phyloP scores from a whole-genome alignment of 2,113 vertebrate species.

The Nyctereutes procyonoides region DNA sequence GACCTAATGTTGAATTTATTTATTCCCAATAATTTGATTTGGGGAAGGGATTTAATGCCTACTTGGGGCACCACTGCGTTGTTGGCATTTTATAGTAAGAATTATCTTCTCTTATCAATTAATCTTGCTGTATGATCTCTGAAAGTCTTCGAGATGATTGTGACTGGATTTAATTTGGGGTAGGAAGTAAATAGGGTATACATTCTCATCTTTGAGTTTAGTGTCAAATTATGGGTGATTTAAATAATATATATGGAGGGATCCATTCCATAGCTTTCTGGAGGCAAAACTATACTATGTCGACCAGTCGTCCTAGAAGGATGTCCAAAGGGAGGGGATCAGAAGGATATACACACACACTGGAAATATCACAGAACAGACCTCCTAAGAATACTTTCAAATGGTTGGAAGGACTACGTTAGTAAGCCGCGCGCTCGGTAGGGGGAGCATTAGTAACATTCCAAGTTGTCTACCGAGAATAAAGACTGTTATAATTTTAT shows the following conservation, averaged over 20 bases:
- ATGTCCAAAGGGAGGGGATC: neutral
- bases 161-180: neutral
- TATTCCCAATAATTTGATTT: neutral
- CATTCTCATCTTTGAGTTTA: neutral
- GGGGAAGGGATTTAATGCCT: neutral
- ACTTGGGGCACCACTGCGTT: neutral
- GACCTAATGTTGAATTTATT: conserved; percentile 29
- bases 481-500: neutral
- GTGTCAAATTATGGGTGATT: neutral
- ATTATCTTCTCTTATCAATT: conserved; percentile 10
- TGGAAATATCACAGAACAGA: neutral
- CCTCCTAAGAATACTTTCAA: neutral
- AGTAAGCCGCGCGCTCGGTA: neutral
- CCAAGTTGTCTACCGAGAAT: neutral
- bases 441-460: neutral
- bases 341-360: neutral
- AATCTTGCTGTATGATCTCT: neutral
- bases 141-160: neutral
- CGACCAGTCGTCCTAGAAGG: neutral
- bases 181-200: neutral
- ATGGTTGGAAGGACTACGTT: neutral
- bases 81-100: neutral
- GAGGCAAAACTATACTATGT: neutral
- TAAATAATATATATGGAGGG: neutral
- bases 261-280: neutral